Evolutionary conservation across 2,113 vertebrate genomes (phyloP).

Genomic region (Apodemus speciosus): DNA sequence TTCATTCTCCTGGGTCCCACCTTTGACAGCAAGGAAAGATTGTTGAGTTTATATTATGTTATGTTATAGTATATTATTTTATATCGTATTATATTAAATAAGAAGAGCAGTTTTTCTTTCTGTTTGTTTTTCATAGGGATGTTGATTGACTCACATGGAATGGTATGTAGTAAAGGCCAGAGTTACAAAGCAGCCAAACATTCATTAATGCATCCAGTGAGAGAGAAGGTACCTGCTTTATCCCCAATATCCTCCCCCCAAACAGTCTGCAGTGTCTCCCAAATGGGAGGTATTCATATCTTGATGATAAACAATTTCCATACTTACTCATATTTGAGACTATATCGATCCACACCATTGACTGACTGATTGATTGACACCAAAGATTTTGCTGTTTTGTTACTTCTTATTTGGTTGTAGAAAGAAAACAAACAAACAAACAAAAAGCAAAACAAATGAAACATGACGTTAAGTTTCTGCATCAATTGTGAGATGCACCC

Average conservation of each 20-base stretch:
- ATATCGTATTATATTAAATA: background rate
- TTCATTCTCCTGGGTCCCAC: too few species aligned
- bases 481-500: background rate
- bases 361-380: constrained; percentile 17
- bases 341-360: background rate
- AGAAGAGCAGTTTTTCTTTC: background rate
- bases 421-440: background rate
- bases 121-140: background rate
- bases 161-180: background rate
- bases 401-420: background rate
- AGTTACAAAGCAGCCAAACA: background rate
- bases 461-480: background rate
- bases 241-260: background rate
- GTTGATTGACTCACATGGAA: background rate
- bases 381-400: background rate
- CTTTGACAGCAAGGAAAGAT: background rate
- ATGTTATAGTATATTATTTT: too few species aligned
- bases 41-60: background rate
- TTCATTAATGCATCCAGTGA: background rate
- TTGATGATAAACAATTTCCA: constrained; percentile 40
- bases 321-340: constrained; percentile 39
- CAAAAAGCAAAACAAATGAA: background rate
- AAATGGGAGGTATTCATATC: background rate
- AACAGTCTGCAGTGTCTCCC: background rate
- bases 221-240: background rate